Percentiles rank a stretch among this genome's conserved stretches.
phyloP scores from a whole-genome alignment of 2,797 vertebrate species.

The Chrosomus eos region DNA sequence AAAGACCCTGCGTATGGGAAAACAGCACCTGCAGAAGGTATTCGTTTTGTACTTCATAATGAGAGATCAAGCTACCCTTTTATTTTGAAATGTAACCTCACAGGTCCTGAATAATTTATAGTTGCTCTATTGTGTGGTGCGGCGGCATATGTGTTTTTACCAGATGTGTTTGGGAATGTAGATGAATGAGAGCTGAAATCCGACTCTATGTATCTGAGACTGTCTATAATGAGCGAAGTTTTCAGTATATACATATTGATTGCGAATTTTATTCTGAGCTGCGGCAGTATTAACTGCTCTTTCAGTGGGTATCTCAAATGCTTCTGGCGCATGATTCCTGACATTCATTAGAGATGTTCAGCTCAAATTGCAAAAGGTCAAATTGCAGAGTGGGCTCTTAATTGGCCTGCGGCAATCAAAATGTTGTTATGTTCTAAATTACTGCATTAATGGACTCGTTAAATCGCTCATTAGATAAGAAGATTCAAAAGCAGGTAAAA shows the following conservation, averaged over 20 bases:
- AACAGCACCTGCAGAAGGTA: conserved; percentile 47
- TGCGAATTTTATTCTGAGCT: background rate
- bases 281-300: conserved; percentile 45
- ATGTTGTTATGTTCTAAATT: conserved; percentile 81
- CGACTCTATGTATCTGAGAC: background rate
- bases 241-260: conserved; percentile 8
- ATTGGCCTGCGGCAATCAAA: conserved; percentile 82
- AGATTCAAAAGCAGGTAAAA: conserved; percentile 78
- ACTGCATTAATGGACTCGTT: conserved; percentile 80
- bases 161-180: conserved; percentile 1
- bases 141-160: conserved; percentile 14
- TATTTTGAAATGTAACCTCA: conserved; percentile 36
- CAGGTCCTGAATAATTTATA: conserved; percentile 36
- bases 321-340: conserved; percentile 72
- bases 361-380: conserved; percentile 78
- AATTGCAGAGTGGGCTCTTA: conserved; percentile 78
- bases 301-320: conserved; percentile 64
- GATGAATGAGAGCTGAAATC: conserved; percentile 13
- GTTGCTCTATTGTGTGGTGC: conserved; percentile 20
- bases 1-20: conserved; percentile 58
- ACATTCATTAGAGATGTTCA: conserved; percentile 77
- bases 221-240: background rate
- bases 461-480: conserved; percentile 80
- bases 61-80: conserved; percentile 40
- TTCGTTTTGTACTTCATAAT: conserved; percentile 54